Conservation (phyloP, 2,113 vertebrate genomes). For the Sylvietta virens region DNA sequence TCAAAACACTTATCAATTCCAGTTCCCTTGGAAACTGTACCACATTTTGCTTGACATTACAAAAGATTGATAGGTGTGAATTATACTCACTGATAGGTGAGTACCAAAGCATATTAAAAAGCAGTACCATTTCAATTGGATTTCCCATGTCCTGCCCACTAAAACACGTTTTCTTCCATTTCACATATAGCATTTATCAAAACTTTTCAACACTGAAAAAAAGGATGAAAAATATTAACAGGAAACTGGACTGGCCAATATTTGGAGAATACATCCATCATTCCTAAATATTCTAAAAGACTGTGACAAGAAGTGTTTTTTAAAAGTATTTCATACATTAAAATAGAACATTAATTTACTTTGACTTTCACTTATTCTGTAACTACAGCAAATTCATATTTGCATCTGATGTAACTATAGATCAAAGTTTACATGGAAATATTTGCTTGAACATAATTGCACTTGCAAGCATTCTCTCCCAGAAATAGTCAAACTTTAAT, state of each 20-base stretch:
- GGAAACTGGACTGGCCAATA: neutral
- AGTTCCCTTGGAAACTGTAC: neutral
- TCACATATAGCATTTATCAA: neutral
- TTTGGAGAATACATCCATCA: neutral
- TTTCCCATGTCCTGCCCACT: neutral
- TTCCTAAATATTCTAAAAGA: neutral
- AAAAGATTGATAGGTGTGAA: neutral
- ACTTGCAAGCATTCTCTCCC: neutral
- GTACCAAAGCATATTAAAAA: neutral
- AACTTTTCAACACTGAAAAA: neutral
- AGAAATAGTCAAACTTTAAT: neutral
- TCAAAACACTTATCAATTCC: neutral
- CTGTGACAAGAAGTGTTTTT: neutral
- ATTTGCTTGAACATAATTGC: neutral
- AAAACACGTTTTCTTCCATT: neutral
- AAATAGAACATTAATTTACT: neutral
- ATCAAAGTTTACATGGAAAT: neutral
- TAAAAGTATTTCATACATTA: neutral
- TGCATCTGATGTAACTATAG: neutral
- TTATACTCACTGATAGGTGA: neutral
- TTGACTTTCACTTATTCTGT: neutral
- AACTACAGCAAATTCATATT: neutral
- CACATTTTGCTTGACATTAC: neutral
- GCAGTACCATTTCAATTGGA: neutral
- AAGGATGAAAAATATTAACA: neutral